Base-by-base conservation (phyloP, 2,797 vertebrate species). In the Cossypha heuglini region DNA sequence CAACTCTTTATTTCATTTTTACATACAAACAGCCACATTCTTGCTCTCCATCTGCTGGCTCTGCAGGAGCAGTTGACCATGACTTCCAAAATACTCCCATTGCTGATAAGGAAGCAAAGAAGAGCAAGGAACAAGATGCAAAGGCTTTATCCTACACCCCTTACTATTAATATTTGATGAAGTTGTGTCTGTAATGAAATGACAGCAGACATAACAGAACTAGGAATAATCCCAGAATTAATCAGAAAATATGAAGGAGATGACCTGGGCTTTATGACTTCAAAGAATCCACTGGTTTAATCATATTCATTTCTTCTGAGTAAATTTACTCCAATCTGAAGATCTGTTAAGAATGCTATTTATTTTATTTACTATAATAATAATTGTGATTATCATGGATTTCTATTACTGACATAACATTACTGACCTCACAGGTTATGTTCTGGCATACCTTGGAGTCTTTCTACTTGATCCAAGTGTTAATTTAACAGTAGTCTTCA, bases 1-100 rank as follows among this genome's bases (percentile, higher is more conserved):
- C 1, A 3, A 75, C 33, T 89, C 55, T 42, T 81, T 59, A 64
- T 64, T 90, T 73, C 51, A 71, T 58, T 73, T 59, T 59, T 31
- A 48, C 63, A 49, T 2, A 59, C 64, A 77, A 64, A 54, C 11
- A 78, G 51, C 1, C 9, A 19, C 0, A 13, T 91, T 67, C 95
- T 91, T 93, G 55, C 72, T 86, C 87, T 96, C 94, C 94, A 91
- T 95, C 92, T 94, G 75, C 91, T 93, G 91, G 91, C 78, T 93
- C 78, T 78, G 78, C 64, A 69, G 76, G 35, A 94, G 86, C 86
- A 93, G 61, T 2, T 78, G 93, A 68, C 66, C 51, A 7, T 4
- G 13, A 85, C 68, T 88, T 88, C 89, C 81, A 92, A 37, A 91
- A 86, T 20, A 49, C 18, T 77, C 68, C 71, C 20, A 46, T 0